Base-by-base conservation (phyloP, 2,888 invertebrate genomes). In the Tetragonisca angustula region DNA sequence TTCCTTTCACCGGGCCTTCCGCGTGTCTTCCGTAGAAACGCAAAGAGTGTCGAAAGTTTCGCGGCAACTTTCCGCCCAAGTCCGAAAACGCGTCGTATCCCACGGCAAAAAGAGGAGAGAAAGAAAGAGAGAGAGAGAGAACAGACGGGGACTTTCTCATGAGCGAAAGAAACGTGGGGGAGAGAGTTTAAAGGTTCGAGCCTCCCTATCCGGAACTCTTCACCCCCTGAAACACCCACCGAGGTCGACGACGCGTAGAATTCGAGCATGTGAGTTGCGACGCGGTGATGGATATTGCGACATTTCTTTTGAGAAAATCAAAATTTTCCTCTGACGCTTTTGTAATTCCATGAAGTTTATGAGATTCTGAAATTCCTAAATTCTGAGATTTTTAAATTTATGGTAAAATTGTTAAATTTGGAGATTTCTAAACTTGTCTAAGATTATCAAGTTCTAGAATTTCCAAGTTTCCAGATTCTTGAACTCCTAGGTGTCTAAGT, bases 11-110 rank as follows among this genome's bases (percentile, higher is more conserved):
- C 56, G 19, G 2, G 36, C 36, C 36, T 36, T 36, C 69, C 62
- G 54, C 84, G 68, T 62, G 71, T 76, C 72, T 56, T 49, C 72
- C 59, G 52, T 75, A 43, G 84, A 76, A 80, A 84, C 84, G 74
- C 52, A 71, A 68, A 56, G 73, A 54, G 77, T 65, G 80, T 75
- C 72, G 73, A 77, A 85, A 84, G 74, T 84, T 85, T 43, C 68
- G 54, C 19, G 21, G n/a, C 4, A 79, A 77, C 70, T 80, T 85
- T 80, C 49, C 69, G 62, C 32, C 76, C 32, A 83, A 79, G 83
- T 80, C 80, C 85, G 70, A 85, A 85, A 80, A 76, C 61, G 84
- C 80, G 76, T 80, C 76, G 74, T 76, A 75, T 75, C 80, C 76
- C 71, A 11, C 62, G 74, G 76, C 78, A 78, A 78, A 83, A 67